phyloP scores from a whole-genome alignment of 1,140 invertebrate genomes.

The Apis florea region DNA sequence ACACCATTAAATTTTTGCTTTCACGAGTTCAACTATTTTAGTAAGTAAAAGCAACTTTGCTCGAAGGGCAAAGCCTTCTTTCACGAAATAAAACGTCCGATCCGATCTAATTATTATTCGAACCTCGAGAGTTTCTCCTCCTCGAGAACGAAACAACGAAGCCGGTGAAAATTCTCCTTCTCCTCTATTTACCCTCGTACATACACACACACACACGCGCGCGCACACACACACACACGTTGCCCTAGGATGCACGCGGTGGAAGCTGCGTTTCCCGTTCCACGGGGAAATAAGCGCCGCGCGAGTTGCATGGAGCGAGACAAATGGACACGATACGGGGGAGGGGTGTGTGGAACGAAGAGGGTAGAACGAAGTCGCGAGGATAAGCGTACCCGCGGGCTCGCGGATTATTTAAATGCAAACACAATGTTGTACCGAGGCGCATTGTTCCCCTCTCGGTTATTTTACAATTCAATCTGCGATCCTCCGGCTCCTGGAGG shows the following conservation, averaged over 20 bases:
- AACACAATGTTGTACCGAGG: slow-evolving; percentile 77
- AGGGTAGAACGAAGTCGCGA: slow-evolving; percentile 37
- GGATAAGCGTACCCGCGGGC: slow-evolving; percentile 65
- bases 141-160: background rate
- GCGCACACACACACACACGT: too few species aligned
- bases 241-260: background rate
- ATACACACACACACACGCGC: too few species aligned
- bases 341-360: background rate
- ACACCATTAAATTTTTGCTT: too few species aligned
- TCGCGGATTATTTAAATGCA: slow-evolving; percentile 79
- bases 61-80: too few species aligned
- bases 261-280: slow-evolving; percentile 1
- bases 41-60: too few species aligned
- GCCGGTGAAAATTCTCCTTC: background rate
- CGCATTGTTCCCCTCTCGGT: slow-evolving; percentile 77
- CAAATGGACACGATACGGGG: slow-evolving; percentile 4
- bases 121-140: too few species aligned
- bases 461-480: slow-evolving; percentile 79
- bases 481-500: slow-evolving; percentile 58
- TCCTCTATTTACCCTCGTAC: background rate
- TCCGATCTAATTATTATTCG: background rate
- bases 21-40: too few species aligned
- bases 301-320: background rate
- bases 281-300: background rate
- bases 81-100: background rate